Evolutionary conservation across 2,888 invertebrate species (phyloP).

Genomic region (Actias luna): DNA sequence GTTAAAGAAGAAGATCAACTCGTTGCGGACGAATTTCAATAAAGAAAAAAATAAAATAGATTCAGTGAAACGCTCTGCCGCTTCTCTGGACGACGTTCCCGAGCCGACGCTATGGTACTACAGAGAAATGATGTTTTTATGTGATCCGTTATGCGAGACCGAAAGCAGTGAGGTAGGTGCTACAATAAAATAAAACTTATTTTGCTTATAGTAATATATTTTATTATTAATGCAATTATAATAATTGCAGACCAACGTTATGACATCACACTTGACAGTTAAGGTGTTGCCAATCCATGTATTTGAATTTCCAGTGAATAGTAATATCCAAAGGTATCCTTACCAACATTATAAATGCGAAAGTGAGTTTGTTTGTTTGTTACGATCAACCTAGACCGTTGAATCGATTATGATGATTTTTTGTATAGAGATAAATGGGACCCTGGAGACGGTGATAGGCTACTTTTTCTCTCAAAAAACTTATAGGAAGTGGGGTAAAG

Average conservation of each 20-base stretch:
- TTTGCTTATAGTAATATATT: neutral
- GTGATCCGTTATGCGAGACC: neutral
- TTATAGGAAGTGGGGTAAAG: no score
- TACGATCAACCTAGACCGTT: no score
- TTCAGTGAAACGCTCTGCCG: neutral
- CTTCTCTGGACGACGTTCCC: neutral
- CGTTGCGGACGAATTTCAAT: conserved; percentile 5
- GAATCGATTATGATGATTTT: no score
- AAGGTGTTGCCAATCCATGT: neutral
- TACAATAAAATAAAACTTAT: neutral
- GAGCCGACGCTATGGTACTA: conserved; percentile 10
- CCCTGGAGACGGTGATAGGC: no score
- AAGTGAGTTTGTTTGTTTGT: no score
- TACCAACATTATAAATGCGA: no score
- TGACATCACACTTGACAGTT: neutral
- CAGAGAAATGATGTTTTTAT: conserved; percentile 1
- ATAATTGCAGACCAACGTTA: neutral
- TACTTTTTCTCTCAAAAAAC: no score
- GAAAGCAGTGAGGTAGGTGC: neutral
- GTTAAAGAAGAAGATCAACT: conserved; percentile 11
- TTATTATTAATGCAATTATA: neutral
- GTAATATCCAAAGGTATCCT: neutral
- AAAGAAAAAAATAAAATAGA: conserved; percentile 2
- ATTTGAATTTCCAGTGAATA: neutral
- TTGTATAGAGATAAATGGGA: no score